Evolutionary conservation across 2,888 invertebrate species (phyloP).

Genomic region (Alviniconcha strummeri): DNA sequence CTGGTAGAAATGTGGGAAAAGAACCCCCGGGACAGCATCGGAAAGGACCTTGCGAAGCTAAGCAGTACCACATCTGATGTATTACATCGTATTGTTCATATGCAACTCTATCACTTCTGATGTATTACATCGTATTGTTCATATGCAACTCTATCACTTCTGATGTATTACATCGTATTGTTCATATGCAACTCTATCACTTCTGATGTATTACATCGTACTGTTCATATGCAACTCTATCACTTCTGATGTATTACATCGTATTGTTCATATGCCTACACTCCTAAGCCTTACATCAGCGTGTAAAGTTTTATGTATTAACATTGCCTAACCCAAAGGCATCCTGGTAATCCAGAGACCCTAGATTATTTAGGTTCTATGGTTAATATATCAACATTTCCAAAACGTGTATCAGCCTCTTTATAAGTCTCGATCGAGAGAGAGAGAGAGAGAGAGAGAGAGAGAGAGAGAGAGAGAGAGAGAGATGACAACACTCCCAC

Average conservation of each 20-base stretch:
- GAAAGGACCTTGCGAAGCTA: too few relatives aligned
- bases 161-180: not conserved
- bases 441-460: not conserved
- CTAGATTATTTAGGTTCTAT: not conserved
- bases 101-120: not conserved
- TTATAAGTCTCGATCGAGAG: not conserved
- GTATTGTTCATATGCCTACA: not conserved
- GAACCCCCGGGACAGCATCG: too few relatives aligned
- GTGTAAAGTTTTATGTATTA: not conserved
- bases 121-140: too few relatives aligned
- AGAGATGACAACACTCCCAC: not conserved
- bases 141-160: not conserved
- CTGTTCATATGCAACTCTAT: not conserved
- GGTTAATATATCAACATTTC: not conserved
- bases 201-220: too few relatives aligned
- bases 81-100: too few relatives aligned
- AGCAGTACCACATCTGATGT: too few relatives aligned
- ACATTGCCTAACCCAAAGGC: not conserved
- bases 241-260: not conserved
- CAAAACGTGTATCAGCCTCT: not conserved
- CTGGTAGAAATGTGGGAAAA: too few relatives aligned
- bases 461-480: not conserved
- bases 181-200: not conserved
- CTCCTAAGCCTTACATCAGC: not conserved
- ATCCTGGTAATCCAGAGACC: not conserved